Evolutionary conservation across 1,140 invertebrate genomes (phyloP).

Genomic region (Piezodorus guildinii): DNA sequence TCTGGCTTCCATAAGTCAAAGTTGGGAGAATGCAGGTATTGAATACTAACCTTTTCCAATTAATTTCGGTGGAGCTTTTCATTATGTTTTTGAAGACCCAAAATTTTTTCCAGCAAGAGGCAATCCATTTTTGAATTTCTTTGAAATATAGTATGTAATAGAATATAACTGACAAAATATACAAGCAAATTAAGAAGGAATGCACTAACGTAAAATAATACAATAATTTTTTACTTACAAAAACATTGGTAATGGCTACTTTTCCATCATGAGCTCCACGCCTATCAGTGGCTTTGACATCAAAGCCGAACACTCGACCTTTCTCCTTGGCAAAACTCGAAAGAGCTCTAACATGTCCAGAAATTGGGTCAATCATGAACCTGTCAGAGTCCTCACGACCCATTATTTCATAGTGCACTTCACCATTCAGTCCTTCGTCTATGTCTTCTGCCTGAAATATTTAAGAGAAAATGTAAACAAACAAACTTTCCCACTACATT

Average conservation of each 20-base stretch:
- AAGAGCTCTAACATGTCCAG: constrained; percentile 59
- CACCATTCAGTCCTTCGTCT: constrained; percentile 61
- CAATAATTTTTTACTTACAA: constrained; percentile 45
- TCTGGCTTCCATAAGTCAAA: too few relatives aligned
- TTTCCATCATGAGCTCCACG: constrained; percentile 61
- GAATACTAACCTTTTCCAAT: too few relatives aligned
- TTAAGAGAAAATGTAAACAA: neutral
- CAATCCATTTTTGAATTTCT: too few relatives aligned
- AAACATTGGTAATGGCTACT: constrained; percentile 69
- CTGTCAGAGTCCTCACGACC: constrained; percentile 44
- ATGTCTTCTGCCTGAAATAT: constrained; percentile 51
- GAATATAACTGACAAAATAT: too few relatives aligned
- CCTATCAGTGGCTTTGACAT: constrained; percentile 76
- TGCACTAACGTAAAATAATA: too few relatives aligned
- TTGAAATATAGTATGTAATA: too few relatives aligned
- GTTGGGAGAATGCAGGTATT: too few relatives aligned
- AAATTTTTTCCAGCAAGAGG: too few relatives aligned
- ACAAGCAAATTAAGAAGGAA: too few relatives aligned
- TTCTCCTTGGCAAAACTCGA: constrained; percentile 50
- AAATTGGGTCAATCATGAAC: constrained; percentile 62
- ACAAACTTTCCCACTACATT: neutral
- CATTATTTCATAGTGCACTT: constrained; percentile 66
- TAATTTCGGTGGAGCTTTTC: too few relatives aligned
- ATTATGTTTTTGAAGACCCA: too few relatives aligned
- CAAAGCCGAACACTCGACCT: constrained; percentile 66